Evolutionary conservation across 2,113 vertebrate species (phyloP).

Genomic region (Onychostoma macrolepis): DNA sequence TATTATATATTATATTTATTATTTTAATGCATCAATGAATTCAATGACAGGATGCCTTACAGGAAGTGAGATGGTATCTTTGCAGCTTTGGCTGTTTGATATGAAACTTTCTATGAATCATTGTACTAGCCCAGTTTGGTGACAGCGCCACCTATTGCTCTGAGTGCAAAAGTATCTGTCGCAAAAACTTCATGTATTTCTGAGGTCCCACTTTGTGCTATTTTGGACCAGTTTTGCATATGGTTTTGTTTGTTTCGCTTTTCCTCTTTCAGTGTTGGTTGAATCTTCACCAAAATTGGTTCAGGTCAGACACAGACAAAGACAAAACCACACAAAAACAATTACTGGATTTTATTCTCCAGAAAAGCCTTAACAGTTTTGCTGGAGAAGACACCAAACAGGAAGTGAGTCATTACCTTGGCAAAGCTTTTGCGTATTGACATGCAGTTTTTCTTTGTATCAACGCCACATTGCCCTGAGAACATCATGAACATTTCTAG

Average conservation of each 20-base stretch:
- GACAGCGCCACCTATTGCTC: background rate
- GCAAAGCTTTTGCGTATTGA: background rate
- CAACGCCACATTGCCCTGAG: background rate
- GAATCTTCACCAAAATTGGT: constrained; percentile 4
- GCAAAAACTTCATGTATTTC: background rate
- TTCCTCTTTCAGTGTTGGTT: constrained; percentile 1
- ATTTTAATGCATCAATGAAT: background rate
- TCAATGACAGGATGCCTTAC: background rate
- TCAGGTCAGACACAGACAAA: constrained; percentile 24
- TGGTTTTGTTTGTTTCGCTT: background rate
- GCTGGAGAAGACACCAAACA: background rate
- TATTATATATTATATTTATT: no score
- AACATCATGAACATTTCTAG: background rate
- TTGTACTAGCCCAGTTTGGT: background rate
- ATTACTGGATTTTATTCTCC: constrained; percentile 19
- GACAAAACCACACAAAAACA: constrained; percentile 19
- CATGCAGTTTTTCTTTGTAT: background rate
- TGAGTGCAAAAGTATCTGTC: background rate
- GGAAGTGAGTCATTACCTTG: constrained; percentile 7
- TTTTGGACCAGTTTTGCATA: background rate
- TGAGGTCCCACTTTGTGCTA: background rate
- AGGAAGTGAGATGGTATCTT: background rate
- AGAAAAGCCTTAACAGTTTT: constrained; percentile 17
- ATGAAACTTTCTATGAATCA: background rate
- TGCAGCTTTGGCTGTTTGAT: background rate